Evolutionary conservation across 2,888 invertebrate genomes (phyloP).

Genomic region (Leucania comma): DNA sequence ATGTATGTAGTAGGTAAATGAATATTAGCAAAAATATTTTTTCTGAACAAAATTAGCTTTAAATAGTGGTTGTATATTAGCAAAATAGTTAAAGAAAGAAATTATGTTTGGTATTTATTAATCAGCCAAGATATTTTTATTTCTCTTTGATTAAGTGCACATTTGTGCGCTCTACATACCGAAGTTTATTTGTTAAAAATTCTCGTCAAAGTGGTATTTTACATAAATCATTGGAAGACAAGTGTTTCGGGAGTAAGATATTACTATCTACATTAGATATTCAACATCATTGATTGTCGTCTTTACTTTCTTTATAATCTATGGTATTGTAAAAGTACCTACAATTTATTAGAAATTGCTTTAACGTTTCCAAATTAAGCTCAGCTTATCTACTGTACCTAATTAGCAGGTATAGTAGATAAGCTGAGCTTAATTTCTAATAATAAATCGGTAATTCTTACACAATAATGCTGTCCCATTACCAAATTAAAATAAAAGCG

Average conservation of each 20-base stretch:
- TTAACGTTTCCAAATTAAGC: neutral
- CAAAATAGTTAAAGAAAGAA: neutral
- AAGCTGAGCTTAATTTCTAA: slow-evolving; percentile 11
- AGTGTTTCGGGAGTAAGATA: neutral
- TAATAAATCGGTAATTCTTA: neutral
- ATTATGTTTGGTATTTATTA: slow-evolving; percentile 24
- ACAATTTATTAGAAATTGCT: neutral
- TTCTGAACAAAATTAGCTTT: no score
- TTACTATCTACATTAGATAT: neutral
- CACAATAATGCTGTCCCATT: neutral
- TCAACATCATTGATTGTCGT: neutral
- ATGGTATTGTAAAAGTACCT: neutral
- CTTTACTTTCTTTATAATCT: neutral
- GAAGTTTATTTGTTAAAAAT: slow-evolving; percentile 12
- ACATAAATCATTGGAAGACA: slow-evolving; percentile 6
- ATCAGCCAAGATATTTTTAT: slow-evolving; percentile 15
- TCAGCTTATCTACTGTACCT: neutral
- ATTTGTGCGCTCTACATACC: slow-evolving; percentile 42
- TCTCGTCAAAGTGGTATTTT: slow-evolving; percentile 9
- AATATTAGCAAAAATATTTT: no score
- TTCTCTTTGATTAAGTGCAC: slow-evolving; percentile 32
- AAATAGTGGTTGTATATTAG: no score
- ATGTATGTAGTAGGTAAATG: no score
- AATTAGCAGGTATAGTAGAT: no score
- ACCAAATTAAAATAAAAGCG: neutral